A percentile compares a stretch with the other conserved stretches of the same genome.
Evolutionary conservation across 2,888 invertebrate species (phyloP).

Genomic region (Spicauda simplicius): DNA sequence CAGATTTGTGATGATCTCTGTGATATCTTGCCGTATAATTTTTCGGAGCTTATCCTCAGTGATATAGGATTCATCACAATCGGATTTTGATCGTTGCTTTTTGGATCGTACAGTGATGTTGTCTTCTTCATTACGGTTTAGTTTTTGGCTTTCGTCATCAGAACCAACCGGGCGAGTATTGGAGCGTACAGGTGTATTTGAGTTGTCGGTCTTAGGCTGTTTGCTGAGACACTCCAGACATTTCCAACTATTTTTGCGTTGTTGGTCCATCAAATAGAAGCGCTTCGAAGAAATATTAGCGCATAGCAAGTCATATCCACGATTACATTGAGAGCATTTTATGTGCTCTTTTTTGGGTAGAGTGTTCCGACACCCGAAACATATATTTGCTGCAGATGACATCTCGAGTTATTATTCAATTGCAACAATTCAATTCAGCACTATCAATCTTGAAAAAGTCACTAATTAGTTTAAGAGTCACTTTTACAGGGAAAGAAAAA

Average conservation of each 20-base stretch:
- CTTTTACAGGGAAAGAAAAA: neutral
- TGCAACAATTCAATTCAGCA: too few species aligned
- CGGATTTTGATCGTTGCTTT: constrained; percentile 9
- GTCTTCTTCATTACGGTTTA: neutral
- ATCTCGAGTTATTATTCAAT: neutral
- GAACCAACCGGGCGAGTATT: constrained; percentile 3
- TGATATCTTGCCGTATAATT: constrained; percentile 19
- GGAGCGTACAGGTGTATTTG: constrained; percentile 29
- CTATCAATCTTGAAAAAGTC: neutral
- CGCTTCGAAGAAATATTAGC: constrained; percentile 29
- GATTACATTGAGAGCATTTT: constrained; percentile 22
- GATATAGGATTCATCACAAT: constrained; percentile 2
- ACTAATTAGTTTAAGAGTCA: neutral
- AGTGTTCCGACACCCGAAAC: too few species aligned
- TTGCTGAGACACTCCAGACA: constrained; percentile 34
- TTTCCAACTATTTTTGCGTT: constrained; percentile 24
- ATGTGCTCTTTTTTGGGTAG: constrained; percentile 16
- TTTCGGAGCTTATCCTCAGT: too few species aligned
- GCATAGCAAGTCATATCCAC: constrained; percentile 24
- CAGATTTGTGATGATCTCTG: constrained; percentile 14
- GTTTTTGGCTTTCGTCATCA: neutral
- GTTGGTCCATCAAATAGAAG: constrained; percentile 28
- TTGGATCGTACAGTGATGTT: constrained; percentile 5
- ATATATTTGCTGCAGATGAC: constrained; percentile 1
- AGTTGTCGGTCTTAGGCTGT: constrained; percentile 31